Evolutionary conservation across 2,797 vertebrate genomes (phyloP), one percentile per base, ranked within the genome.

Genomic region (Hydrolagus colliei): DNA sequence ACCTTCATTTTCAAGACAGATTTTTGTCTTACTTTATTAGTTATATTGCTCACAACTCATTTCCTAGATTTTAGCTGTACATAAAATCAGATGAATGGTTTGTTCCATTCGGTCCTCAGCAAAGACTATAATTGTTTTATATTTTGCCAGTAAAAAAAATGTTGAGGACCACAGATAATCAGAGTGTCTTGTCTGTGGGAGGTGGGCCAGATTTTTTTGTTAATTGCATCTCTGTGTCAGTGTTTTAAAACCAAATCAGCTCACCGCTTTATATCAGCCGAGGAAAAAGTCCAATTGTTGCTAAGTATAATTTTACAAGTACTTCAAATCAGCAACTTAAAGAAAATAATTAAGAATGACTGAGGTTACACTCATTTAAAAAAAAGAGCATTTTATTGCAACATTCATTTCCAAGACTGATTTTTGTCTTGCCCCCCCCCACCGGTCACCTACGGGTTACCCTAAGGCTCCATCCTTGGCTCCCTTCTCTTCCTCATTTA

Each of bases 331-430:
- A 80, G 78, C 78, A 80, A 80, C 22, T 1, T 27, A 27, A 65
- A 62, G 78, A 80, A 80, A 80, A 80, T 80, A 32, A 80, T 80
- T 65, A 80, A 79, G 61, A 65, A 79, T 80, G 62, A 80, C 78
- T 80, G 65, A 65, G 13, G 7, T 80, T 80, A 35, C 16, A 80
- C 65, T 80, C 22, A 80, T 65, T 27, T 65, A 65, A 80, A 80
- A 32, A 52, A 80, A 14, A 79, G 62, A 16, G 12, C 8, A 14
- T 80, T 68, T 74, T 67, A 65, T 32, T 14, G 18, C 65, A 67
- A 14, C 61, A 6, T 32, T 80, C 5, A 80, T 32, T 62, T 80
- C n/a, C n/a, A 8, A 65, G 61, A 9, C 16, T 63, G 41, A 78
- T 80, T 27, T 52, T 65, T 16, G 7, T 20, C 13, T 22, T 13